Base-by-base conservation (phyloP, 2,113 vertebrate genomes). In the Ophiodon elongatus region DNA sequence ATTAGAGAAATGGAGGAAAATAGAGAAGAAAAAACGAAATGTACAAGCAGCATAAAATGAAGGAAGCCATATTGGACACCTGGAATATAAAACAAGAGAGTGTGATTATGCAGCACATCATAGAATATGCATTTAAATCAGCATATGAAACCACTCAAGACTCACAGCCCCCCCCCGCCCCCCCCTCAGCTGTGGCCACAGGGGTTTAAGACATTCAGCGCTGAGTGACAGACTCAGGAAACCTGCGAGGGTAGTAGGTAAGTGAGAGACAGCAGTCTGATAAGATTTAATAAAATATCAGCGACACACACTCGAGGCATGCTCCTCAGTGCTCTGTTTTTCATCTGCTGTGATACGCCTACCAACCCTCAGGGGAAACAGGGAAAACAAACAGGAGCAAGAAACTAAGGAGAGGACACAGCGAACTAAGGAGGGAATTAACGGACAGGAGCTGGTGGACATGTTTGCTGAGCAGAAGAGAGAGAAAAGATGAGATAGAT, bases 271-370 rank as follows among this genome's bases (percentile, higher is more conserved):
- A 66, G 74, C 27, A 50, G 57, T 41, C 41, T 78, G 79, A 86
- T 74, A 83, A 80, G 59, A 85, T 72, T 84, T 67, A 66, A 86
- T 81, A 81, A 79, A 89, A 79, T 74, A 83, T 84, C 62, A 81
- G 54, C 4, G 23, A 80, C 64, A 84, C 60, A 84, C 14, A 8
- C 56, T 21, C 9, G 33, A 60, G 72, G 14, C 8, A 1, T 56
- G 67, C 37, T 77, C 59, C 65, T 76, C 54, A 17, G 50, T 71
- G 70, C 25, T 52, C n/a, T 77, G 64, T 77, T 88, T 89, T 84
- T 76, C 37, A 70, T 81, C 68, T 4, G 11, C 54, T 74, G 59
- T 50, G 56, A 56, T 71, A 77, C 23, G 6, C 77, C 67, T 84
- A 79, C 73, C 39, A 71, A 63, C 77, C 90, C 84, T 76, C 71